A percentile compares a stretch with the other conserved stretches of the same genome.
Evolutionary conservation across 2,797 vertebrate species (phyloP).

Genomic region (Percopsis omiscomaycus): DNA sequence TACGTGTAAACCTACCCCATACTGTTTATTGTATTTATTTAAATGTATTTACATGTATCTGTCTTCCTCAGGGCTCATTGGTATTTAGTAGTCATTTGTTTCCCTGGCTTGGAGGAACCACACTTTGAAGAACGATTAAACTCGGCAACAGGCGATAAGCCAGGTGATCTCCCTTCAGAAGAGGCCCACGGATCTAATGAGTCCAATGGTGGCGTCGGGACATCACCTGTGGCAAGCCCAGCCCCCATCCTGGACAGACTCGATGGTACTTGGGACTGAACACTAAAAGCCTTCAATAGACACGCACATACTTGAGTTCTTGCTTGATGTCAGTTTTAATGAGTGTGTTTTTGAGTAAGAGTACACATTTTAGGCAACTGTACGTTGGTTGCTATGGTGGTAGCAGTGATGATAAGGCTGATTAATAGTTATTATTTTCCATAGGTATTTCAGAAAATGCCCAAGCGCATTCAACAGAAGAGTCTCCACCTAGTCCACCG

Average conservation of each 20-base stretch:
- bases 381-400: not conserved
- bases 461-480: constrained; percentile 41
- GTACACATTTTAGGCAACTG: not conserved
- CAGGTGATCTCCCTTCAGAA: constrained; percentile 22
- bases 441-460: constrained; percentile 47
- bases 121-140: constrained; percentile 66
- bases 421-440: not conserved
- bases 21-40: not conserved
- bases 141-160: constrained; percentile 5
- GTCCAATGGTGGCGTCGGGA: constrained; percentile 23
- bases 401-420: not conserved
- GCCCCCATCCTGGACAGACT: constrained; percentile 28
- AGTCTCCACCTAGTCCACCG: constrained; percentile 40
- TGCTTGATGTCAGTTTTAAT: not conserved
- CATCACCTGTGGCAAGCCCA: constrained; percentile 7
- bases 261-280: constrained; percentile 39
- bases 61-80: constrained; percentile 85
- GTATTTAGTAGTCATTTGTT: constrained; percentile 96
- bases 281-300: no score
- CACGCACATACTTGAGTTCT: not conserved
- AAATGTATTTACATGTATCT: not conserved
- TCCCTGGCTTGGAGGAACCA: constrained; percentile 85
- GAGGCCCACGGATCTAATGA: constrained; percentile 24
- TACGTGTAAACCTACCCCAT: not conserved
- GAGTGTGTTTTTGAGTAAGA: not conserved